Evolutionary conservation across 2,113 vertebrate genomes (phyloP), one percentile per base, ranked within the genome.

Genomic region (Gadus macrocephalus): DNA sequence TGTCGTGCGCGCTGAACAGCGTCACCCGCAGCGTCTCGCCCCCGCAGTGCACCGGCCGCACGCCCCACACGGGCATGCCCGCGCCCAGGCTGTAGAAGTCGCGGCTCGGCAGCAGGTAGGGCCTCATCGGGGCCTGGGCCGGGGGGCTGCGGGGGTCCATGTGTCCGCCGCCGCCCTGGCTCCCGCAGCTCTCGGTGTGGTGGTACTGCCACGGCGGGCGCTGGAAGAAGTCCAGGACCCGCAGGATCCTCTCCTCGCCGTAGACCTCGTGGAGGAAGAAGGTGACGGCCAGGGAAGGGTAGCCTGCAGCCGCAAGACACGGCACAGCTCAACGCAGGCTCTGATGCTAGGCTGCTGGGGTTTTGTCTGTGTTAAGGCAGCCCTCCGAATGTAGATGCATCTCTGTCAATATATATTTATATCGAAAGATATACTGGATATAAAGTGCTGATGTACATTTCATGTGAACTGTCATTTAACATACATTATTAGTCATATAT

Each of bases 1-100:
- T 98, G 4, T 96, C 94, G 0, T 93, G 93, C 6, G 84, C 88
- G 75, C 95, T 96, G 89, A 94, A 93, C 4, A 99, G 83, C 0
- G 95, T 98, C 74, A 99, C 84, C 0, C 94, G 91, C 60, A 99
- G 83, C 60, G 95, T 90, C 69, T 98, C 95, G 0, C 92, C 78
- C 15, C 96, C 94, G 0, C 91, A 80, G 71, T 85, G 94, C 68
- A 92, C 94, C 1, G 91, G 90, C 49, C 95, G 87, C 62, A 98
- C 85, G 0, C 93, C 96, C 96, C 96, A 99, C 71, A 96, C 86
- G 0, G 97, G 96, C 95, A 98, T 93, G 38, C 93, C 93, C 1
- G 80, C 81, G 0, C 95, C 96, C 84, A 98, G 84, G 31, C 93
- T 80, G 1, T 96, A 98, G 81, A 97, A 95, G 71, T 95, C 93